These are phyloP conservation scores for Tanytarsus gracilentus DNA, from an alignment of 2,888 invertebrate species.

Conservation along the genomic window DNA sequence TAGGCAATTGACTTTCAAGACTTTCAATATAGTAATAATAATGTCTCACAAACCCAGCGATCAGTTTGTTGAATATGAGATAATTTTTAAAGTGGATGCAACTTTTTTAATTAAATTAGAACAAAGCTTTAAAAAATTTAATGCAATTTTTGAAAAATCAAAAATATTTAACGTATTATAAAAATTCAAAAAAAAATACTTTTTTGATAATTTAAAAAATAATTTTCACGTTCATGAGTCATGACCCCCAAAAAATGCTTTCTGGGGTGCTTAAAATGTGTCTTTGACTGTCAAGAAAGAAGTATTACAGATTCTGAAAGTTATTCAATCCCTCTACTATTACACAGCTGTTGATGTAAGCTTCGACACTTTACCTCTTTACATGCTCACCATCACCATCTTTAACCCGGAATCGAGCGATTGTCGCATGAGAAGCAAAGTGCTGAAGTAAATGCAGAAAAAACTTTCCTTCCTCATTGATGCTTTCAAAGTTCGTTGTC, in stretches of 20 bases:
- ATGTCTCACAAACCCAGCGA: no score
- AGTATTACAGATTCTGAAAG: slow-evolving; percentile 19
- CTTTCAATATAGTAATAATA: no score
- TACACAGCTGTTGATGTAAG: background rate
- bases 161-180: background rate
- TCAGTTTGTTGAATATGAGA: no score
- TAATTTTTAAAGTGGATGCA: no score
- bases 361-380: background rate
- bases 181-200: no score
- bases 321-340: background rate
- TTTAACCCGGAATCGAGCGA: slow-evolving; percentile 17
- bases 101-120: no score
- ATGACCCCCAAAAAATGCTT: background rate
- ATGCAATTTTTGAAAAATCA: no score
- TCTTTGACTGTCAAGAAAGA: background rate
- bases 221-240: no score
- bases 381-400: background rate
- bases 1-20: slow-evolving; percentile 5
- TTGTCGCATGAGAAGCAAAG: slow-evolving; percentile 3
- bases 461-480: slow-evolving; percentile 11
- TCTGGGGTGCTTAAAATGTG: background rate
- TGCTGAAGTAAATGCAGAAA: slow-evolving; percentile 3
- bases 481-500: slow-evolving; percentile 23
- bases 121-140: no score
- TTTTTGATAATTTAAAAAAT: no score